Conservation (phyloP, 2,113 vertebrate genomes). For the Brachionichthys hirsutus region DNA sequence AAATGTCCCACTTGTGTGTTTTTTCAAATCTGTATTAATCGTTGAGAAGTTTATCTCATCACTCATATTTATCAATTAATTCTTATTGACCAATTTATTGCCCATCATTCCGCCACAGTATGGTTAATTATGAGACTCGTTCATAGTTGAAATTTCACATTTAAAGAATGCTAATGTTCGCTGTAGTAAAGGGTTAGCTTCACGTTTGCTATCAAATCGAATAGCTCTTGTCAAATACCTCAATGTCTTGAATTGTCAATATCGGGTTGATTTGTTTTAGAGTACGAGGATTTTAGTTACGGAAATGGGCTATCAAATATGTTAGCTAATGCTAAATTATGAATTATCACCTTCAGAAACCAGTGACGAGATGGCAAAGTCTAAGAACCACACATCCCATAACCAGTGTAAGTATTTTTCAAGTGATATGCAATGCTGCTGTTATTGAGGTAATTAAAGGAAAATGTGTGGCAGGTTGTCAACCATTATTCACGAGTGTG, state of each 20-base stretch:
- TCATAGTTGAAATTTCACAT: not conserved
- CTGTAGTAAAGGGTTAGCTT: not conserved
- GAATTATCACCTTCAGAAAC: constrained; percentile 32
- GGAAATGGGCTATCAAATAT: not conserved
- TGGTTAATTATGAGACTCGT: not conserved
- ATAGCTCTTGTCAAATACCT: too few relatives aligned
- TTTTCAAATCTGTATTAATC: constrained; percentile 69
- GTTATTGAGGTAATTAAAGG: too few relatives aligned
- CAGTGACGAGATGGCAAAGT: constrained; percentile 89
- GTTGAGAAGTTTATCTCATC: not conserved
- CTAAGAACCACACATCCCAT: constrained; percentile 98
- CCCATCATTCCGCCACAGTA: not conserved
- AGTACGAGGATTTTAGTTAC: too few relatives aligned
- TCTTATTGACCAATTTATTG: not conserved
- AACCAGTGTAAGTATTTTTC: constrained; percentile 89
- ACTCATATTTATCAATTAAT: fast-evolving
- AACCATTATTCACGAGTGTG: too few relatives aligned
- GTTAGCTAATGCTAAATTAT: not conserved
- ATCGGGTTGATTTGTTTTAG: too few relatives aligned
- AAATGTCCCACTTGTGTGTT: not conserved
- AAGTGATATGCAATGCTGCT: not conserved
- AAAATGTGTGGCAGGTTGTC: too few relatives aligned
- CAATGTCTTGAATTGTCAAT: too few relatives aligned
- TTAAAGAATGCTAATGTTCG: constrained; percentile 3
- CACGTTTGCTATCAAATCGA: not conserved